Percentiles rank a stretch among this genome's conserved stretches.
Evolutionary conservation across 1,140 invertebrate genomes (phyloP).

Genomic region (Dendrolimus kikuchii): DNA sequence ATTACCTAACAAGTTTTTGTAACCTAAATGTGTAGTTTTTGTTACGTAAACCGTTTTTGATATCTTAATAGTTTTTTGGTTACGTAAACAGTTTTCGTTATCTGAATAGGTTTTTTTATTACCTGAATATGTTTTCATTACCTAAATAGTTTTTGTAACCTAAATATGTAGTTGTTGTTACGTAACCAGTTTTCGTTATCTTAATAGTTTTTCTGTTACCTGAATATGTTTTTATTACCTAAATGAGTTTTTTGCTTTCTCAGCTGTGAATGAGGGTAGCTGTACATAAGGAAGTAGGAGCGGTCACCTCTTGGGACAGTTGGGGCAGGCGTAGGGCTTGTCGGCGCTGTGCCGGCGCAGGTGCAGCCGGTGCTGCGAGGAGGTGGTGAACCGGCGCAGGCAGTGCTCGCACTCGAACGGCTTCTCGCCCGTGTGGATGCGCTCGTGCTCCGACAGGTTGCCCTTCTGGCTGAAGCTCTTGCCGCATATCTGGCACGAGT

Average conservation of each 20-base stretch:
- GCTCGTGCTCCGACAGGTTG: slow-evolving; percentile 72
- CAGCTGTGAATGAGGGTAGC: background rate
- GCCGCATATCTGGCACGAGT: slow-evolving; percentile 73
- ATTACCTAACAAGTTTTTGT: too few relatives aligned
- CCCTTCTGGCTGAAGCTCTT: slow-evolving; percentile 81
- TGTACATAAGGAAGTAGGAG: too few relatives aligned
- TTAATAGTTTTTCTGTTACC: background rate
- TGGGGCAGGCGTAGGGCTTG: slow-evolving; percentile 47
- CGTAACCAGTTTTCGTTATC: background rate
- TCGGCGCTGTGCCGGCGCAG: slow-evolving; percentile 46
- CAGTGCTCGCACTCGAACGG: slow-evolving; percentile 77
- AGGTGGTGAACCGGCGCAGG: slow-evolving; percentile 80
- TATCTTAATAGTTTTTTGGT: too few relatives aligned
- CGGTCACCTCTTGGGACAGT: slow-evolving; percentile 15
- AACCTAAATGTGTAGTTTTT: too few relatives aligned
- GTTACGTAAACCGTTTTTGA: too few relatives aligned
- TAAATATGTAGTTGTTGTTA: too few relatives aligned
- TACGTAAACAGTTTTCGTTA: too few relatives aligned
- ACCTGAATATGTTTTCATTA: too few relatives aligned
- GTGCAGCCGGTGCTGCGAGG: slow-evolving; percentile 77
- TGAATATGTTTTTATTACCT: background rate
- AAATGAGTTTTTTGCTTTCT: background rate
- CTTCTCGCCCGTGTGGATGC: slow-evolving; percentile 80
- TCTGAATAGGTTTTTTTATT: too few relatives aligned
- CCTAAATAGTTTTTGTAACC: too few relatives aligned